Evolutionary conservation across 2,113 vertebrate species (phyloP), one percentile per base, ranked within the genome.

Genomic region (Lepidothrix coronata): DNA sequence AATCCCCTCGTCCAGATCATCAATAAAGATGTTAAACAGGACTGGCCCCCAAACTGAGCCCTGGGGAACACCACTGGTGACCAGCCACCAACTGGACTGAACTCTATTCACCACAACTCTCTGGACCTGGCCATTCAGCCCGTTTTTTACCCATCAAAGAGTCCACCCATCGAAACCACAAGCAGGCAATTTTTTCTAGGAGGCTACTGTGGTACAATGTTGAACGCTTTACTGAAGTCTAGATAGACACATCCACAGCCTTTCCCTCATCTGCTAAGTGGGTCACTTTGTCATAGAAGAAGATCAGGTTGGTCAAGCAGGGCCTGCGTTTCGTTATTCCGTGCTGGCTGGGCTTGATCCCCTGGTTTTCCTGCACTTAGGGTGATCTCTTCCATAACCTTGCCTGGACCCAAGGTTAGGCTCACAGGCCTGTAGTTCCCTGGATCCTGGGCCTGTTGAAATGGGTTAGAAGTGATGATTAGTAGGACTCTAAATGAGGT

Each of bases 361-460:
- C 62, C 41, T 23, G 28, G 41, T 43, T 44, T 30, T 65, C 28
- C 41, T 44, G 41, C 62, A 33, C 30, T 44, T 30, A 65, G 62
- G 20, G 41, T 65, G 41, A 31, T 33, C 41, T 44, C 14, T 43
- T 65, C 28, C 41, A 43, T 43, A 43, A 22, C 41, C 41, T 65
- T 31, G 39, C 62, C 41, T 13, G 21, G 28, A 65, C 31, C 62
- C 19, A 43, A 39, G 16, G 11, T 39, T 6, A 27, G 12, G 52
- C 86, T 52, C 27, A 43, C 19, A 7, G 44, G 8, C 23, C 27
- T 39, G 10, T 21, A 44, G 27, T 6, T 74, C 5, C 14, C 31
- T 16, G 0, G 0, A 0, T 58, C 8, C 6, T 39, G 52, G 33
- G 22, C 22, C 22, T 14, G 1, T 6, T 49, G 16, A 30, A 58